Conservation (phyloP, 2,888 invertebrate genomes). For the Melieria picta region DNA sequence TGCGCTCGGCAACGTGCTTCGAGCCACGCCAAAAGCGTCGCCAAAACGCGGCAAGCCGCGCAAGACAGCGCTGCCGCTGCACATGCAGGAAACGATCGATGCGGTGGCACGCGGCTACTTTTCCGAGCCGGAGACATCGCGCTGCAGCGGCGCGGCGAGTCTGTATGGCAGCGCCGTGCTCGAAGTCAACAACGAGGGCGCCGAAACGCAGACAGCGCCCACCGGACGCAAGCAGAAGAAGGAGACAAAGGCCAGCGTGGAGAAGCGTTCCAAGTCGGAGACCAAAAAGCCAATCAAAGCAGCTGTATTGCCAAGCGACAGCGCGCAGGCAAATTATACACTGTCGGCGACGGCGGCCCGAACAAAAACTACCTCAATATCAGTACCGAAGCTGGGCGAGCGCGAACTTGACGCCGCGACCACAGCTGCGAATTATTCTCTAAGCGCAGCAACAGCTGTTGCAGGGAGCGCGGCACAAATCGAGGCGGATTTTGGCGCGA, state of each 20-base stretch:
- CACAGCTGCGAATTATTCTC: neutral
- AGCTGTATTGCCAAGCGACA: conserved; percentile 1
- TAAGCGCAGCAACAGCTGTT: conserved; percentile 27
- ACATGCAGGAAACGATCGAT: conserved; percentile 56
- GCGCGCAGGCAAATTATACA: conserved; percentile 15
- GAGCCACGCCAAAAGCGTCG: conserved; percentile 49
- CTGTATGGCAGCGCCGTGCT: neutral
- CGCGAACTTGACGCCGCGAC: neutral
- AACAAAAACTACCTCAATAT: conserved; percentile 27
- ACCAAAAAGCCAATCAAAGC: conserved; percentile 61
- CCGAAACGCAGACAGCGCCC: neutral
- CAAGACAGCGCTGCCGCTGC: conserved; percentile 50
- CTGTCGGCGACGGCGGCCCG: conserved; percentile 1
- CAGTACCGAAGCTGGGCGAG: neutral
- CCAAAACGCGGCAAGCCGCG: conserved; percentile 53
- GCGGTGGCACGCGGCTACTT: conserved; percentile 62
- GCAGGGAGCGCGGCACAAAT: conserved; percentile 18
- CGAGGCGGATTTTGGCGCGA: too few relatives aligned
- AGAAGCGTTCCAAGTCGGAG: conserved; percentile 67
- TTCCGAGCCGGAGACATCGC: conserved; percentile 62
- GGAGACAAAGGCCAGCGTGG: conserved; percentile 39
- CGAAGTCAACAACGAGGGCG: neutral
- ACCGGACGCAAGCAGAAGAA: conserved; percentile 41
- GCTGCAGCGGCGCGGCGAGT: conserved; percentile 38
- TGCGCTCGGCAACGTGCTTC: conserved; percentile 13